Base-by-base conservation (phyloP, 2,113 vertebrate species). In the Strigops habroptila region DNA sequence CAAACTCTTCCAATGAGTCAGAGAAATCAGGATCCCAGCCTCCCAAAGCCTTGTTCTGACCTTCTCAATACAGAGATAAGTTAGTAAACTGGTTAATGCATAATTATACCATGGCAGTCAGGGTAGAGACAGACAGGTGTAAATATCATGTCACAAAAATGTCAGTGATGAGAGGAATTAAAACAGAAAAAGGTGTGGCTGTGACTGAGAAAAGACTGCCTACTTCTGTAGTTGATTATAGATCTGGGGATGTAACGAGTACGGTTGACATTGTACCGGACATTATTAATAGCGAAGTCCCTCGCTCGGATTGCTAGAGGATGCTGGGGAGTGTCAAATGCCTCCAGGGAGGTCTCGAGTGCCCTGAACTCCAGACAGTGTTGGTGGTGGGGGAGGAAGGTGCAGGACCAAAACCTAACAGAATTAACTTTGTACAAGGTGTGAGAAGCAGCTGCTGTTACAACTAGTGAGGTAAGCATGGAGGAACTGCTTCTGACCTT, bases 391-490 rank as follows among this genome's bases (percentile, higher is more conserved):
- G 64, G 46, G 48, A 81, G 33, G 30, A 67, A 95, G 23, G 59
- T 65, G 30, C 28, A 44, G 63, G 73, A 80, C 86, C 53, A 90
- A 94, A 93, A 74, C 16, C 55, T 77, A 75, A 52, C 41, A 76
- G 82, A 94, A 92, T 76, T 82, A 55, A 69, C 63, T 74, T 68
- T 71, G 52, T 74, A 84, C 48, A 91, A 74, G 83, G 74, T 94
- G 90, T 80, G 80, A 95, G 91, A 93, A 95, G 77, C 63, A 76
- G 67, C 74, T 70, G 53, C 22, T 68, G 35, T 73, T 94, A 93
- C 91, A 96, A 91, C 60, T 64, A 70, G 59, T 90, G 86, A 96
- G 71, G 70, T 83, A 85, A 97, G 78, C 71, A 75, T 11, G 0
- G 16, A 87, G 78, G 55, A 91, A 62, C 70, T 85, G 46, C 43